These are phyloP conservation scores for Magallana gigas DNA, from an alignment of 1,140 invertebrate genomes.

Conservation along the genomic window DNA sequence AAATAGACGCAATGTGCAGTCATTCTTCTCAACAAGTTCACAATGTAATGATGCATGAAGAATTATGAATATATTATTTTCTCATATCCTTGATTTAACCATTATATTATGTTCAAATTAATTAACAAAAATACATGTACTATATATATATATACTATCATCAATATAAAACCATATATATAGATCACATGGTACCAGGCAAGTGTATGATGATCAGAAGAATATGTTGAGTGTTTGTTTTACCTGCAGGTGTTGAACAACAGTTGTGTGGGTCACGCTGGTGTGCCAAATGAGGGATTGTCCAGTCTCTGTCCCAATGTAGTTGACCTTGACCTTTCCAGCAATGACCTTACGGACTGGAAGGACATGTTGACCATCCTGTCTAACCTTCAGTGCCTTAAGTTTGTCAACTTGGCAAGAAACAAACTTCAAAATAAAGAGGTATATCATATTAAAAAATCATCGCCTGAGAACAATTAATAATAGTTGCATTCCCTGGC, in stretches of 20 bases:
- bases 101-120: no score
- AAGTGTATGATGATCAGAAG: background rate
- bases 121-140: background rate
- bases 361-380: slow-evolving; percentile 66
- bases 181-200: no score
- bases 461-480: no score
- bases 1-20: background rate
- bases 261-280: slow-evolving; percentile 59
- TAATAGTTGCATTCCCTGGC: no score
- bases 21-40: no score
- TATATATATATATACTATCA: no score
- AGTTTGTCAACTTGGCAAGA: slow-evolving; percentile 69
- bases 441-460: slow-evolving; percentile 41
- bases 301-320: slow-evolving; percentile 70
- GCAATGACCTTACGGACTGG: slow-evolving; percentile 67
- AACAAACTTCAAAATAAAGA: slow-evolving; percentile 62
- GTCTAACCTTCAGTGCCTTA: slow-evolving; percentile 66
- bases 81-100: no score
- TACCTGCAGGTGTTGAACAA: slow-evolving; percentile 65
- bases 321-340: slow-evolving; percentile 71
- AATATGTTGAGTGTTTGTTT: background rate
- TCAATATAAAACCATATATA: no score
- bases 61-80: no score
- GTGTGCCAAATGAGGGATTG: slow-evolving; percentile 65
- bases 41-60: no score